A percentile compares a stretch with the other conserved stretches of the same genome.
phyloP scores from a whole-genome alignment of 37 sponge, comb jelly and placozoan species.

The Halichondria panicea region DNA sequence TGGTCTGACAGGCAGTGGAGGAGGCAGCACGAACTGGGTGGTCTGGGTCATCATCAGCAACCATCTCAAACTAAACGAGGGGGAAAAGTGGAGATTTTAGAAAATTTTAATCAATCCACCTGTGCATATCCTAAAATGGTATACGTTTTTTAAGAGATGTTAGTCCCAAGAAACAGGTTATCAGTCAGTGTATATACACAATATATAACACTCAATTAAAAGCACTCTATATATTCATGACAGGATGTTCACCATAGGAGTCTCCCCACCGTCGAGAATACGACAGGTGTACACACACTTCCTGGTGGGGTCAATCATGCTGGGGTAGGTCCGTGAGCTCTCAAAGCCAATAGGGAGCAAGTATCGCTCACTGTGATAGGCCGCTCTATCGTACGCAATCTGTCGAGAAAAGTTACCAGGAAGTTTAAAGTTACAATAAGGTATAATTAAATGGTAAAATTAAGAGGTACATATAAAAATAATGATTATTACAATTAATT shows the following conservation, averaged over 20 bases:
- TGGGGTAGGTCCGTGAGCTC: slow-evolving; percentile 72
- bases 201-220: not conserved
- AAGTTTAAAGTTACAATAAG: not conserved
- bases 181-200: not conserved
- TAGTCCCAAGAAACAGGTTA: not conserved
- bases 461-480: not conserved
- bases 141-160: not conserved
- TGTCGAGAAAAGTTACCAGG: not conserved
- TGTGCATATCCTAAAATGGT: not conserved
- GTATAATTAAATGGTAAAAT: not conserved
- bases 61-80: slow-evolving; percentile 85
- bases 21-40: slow-evolving; percentile 64
- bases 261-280: slow-evolving; percentile 77
- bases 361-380: slow-evolving; percentile 88
- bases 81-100: not conserved
- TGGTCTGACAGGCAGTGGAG: slow-evolving; percentile 76
- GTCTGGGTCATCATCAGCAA: slow-evolving; percentile 59
- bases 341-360: slow-evolving; percentile 79
- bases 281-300: slow-evolving; percentile 68
- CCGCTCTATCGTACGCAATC: slow-evolving; percentile 65
- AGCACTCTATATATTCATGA: not conserved
- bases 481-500: too few relatives aligned
- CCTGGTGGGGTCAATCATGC: slow-evolving; percentile 60
- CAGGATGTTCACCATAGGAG: slow-evolving; percentile 54
- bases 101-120: not conserved